Evolutionary conservation across 2,888 invertebrate species (phyloP).

Genomic region (Drymonia ruficornis): DNA sequence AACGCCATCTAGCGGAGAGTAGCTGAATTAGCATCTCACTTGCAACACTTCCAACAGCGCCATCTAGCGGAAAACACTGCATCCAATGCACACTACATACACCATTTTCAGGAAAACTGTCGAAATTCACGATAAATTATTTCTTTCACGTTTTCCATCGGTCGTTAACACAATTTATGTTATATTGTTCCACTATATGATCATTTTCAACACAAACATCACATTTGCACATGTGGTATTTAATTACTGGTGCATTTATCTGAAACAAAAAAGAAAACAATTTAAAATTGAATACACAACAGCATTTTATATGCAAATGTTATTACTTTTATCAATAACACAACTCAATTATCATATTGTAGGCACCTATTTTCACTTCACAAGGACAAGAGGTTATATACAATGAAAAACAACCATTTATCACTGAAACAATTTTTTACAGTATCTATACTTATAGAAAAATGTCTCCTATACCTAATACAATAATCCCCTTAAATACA

Average conservation of each 20-base stretch:
- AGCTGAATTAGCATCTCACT: constrained; percentile 59
- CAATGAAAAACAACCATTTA: too few relatives aligned
- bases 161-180: constrained; percentile 52
- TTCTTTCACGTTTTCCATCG: constrained; percentile 57
- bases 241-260: constrained; percentile 63
- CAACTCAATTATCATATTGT: neutral
- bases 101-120: constrained; percentile 47
- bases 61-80: constrained; percentile 78
- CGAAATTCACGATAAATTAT: constrained; percentile 38
- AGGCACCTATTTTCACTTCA: neutral
- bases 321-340: neutral
- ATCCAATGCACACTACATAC: constrained; percentile 73
- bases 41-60: constrained; percentile 68
- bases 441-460: too few relatives aligned
- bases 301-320: constrained; percentile 8
- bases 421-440: too few relatives aligned
- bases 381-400: too few relatives aligned
- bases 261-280: constrained; percentile 61
- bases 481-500: too few relatives aligned
- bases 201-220: constrained; percentile 57
- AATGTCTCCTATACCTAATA: too few relatives aligned
- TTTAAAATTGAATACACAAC: constrained; percentile 6
- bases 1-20: constrained; percentile 63
- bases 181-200: constrained; percentile 53
- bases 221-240: constrained; percentile 72